Base-by-base conservation (phyloP, 2,888 invertebrate genomes). In the Merodon equestris region DNA sequence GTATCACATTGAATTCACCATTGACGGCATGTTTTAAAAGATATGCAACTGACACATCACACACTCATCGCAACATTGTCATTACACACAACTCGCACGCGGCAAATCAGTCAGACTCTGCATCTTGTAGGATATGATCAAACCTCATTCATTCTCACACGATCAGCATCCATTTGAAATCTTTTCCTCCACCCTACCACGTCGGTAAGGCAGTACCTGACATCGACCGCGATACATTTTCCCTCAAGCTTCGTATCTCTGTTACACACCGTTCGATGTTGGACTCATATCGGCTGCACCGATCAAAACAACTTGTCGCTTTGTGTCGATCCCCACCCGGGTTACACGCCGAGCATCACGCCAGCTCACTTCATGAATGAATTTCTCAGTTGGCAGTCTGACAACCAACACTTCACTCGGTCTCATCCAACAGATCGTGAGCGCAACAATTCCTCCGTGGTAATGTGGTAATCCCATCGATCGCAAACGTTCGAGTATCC, bases 361-460 rank as follows among this genome's bases (percentile, higher is more conserved):
- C 27, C 1, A 40, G 40, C 40, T 40, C 27, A 64, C 44, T 68
- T 74, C 60, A 79, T 79, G 79, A 79, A 79, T 79, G 79, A 79
- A 79, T 70, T 63, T 74, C 56, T 70, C 70, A 70, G 79, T 74
- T 79, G 68, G 79, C 58, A 70, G 68, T 73, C 61, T 63, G 79
- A 73, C 61, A 79, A 58, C 77, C 63, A 63, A 63, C 63, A 53
- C 38, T 42, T 54, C 63, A 47, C 42, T 67, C 53, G 61, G 72
- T 77, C 45, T 67, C 67, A 68, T 72, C 40, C 51, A 58, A 72
- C 72, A 54, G 61, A 61, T 71, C 56, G 10, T 27, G 7, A 27
- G 27, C 27, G 27, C 27, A 27, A 27, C 7, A 27, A 2, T 27
- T 76, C 76, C 71, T 71, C 64, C 71, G 50, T 56, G 60, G 48